Evolutionary conservation across 2,888 invertebrate genomes (phyloP).

Genomic region (Cephus pygmeus): DNA sequence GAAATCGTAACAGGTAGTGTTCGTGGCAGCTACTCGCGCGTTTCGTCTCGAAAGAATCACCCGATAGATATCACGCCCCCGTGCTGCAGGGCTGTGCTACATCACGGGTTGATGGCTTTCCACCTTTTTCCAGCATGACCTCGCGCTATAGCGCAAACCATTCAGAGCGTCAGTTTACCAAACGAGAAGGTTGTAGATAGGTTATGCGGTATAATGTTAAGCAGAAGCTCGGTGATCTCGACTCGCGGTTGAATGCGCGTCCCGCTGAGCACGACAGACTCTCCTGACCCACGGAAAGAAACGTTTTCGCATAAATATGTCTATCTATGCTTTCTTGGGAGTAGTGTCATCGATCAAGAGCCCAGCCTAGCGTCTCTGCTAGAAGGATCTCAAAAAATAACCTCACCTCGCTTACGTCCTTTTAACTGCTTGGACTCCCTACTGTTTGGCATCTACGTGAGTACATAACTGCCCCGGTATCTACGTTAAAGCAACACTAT

Average conservation of each 20-base stretch:
- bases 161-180: not conserved
- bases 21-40: slow-evolving; percentile 5
- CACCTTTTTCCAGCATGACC: slow-evolving; percentile 2
- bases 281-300: not conserved
- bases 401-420: not conserved
- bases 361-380: not conserved
- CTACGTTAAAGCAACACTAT: not conserved
- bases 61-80: slow-evolving; percentile 30
- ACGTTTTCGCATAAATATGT: not conserved
- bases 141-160: not conserved
- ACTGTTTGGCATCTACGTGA: not conserved
- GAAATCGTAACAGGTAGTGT: slow-evolving; percentile 15
- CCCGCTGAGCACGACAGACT: not conserved
- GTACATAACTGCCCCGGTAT: not conserved
- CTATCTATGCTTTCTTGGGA: not conserved
- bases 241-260: not conserved
- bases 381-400: not conserved
- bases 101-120: slow-evolving; percentile 25
- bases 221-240: not conserved
- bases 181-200: not conserved
- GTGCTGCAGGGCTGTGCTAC: slow-evolving; percentile 22
- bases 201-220: not conserved
- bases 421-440: not conserved
- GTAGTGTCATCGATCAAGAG: not conserved
- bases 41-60: slow-evolving; percentile 21